These are phyloP conservation scores for Ceuthmochares aereus DNA, from an alignment of 2,113 vertebrate species.

Conservation along the genomic window DNA sequence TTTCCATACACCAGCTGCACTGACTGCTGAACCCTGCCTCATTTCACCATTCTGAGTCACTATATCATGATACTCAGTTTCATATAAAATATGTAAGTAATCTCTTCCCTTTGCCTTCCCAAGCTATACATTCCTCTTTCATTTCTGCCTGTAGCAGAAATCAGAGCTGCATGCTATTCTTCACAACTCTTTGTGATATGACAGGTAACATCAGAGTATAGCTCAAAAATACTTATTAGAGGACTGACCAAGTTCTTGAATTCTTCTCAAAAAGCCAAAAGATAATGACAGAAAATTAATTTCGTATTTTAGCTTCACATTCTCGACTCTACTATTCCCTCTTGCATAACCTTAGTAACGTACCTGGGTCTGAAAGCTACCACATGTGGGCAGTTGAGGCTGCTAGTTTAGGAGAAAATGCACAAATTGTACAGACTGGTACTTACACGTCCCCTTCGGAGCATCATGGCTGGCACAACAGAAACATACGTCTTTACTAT, in stretches of 20 bases:
- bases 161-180: not conserved
- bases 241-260: not conserved
- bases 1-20: slow-evolving; percentile 2
- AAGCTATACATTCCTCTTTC: not conserved
- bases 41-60: not conserved
- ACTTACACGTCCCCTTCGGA: not conserved
- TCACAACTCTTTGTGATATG: not conserved
- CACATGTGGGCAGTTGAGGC: not conserved
- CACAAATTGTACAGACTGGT: not conserved
- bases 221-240: not conserved
- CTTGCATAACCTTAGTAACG: not conserved
- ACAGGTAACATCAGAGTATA: not conserved
- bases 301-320: not conserved
- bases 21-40: not conserved
- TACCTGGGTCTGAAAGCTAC: not conserved
- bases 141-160: not conserved
- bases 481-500: not conserved
- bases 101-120: not conserved
- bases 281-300: not conserved
- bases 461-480: not conserved
- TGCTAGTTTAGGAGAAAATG: not conserved
- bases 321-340: not conserved
- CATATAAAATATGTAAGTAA: not conserved
- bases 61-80: not conserved
- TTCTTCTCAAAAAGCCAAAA: not conserved